These are phyloP conservation scores for Harpalus rubripes DNA, from an alignment of 2,888 invertebrate species.

Conservation along the genomic window DNA sequence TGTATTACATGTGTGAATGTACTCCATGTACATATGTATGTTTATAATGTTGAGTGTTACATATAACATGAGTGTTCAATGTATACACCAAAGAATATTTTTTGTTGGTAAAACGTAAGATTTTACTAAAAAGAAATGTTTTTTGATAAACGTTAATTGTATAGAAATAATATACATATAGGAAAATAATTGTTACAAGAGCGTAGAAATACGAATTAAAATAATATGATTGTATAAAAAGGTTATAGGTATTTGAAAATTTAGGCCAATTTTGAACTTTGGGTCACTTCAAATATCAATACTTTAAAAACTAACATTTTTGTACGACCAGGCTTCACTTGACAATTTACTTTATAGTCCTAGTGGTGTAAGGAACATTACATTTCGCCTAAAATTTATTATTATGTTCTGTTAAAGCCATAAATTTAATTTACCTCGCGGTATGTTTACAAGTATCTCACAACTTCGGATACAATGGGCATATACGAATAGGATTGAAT, in stretches of 20 bases:
- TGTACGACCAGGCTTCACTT: not conserved
- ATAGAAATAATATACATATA: conserved; percentile 8
- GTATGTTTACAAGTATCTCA: too few relatives aligned
- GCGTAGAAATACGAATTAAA: not conserved
- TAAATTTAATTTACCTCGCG: too few relatives aligned
- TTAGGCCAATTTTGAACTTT: not conserved
- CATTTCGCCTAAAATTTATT: too few relatives aligned
- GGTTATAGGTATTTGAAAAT: not conserved
- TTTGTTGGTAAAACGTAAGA: conserved; percentile 7
- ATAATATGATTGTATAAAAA: not conserved
- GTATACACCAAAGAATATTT: conserved; percentile 43
- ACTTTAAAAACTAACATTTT: not conserved
- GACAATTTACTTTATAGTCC: too few relatives aligned
- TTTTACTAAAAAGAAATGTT: conserved; percentile 17
- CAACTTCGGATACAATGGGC: too few relatives aligned
- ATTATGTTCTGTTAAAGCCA: too few relatives aligned
- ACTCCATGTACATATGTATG: conserved; percentile 58
- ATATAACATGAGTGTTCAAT: conserved; percentile 12
- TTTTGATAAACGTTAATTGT: conserved; percentile 36
- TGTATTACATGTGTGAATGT: conserved; percentile 52
- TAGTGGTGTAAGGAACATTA: too few relatives aligned
- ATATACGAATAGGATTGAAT: too few relatives aligned
- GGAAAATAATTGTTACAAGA: not conserved
- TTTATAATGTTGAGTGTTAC: conserved; percentile 55
- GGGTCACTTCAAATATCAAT: not conserved